A percentile compares a stretch with the other conserved stretches of the same genome.
These are phyloP conservation scores for Drosophila bocki DNA, from an alignment of 1,140 invertebrate genomes.

Conservation along the genomic window DNA sequence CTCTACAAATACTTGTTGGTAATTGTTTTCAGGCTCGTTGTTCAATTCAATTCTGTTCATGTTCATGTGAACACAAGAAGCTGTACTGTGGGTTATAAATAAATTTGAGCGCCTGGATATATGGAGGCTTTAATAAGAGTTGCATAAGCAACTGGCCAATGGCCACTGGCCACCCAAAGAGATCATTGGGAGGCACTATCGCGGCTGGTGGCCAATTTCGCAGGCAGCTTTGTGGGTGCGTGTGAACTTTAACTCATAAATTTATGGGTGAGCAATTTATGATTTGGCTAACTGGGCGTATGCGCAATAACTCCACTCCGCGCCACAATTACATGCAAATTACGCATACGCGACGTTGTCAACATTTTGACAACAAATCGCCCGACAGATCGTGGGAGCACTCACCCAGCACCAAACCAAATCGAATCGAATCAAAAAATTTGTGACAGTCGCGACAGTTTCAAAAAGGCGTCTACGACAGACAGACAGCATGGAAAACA, in stretches of 20 bases:
- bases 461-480: constrained; percentile 44
- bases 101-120: constrained; percentile 37
- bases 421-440: constrained; percentile 33
- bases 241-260: constrained; percentile 78
- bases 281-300: constrained; percentile 66
- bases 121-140: constrained; percentile 74
- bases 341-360: constrained; percentile 68
- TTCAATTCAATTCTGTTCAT: background rate
- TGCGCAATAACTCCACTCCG: constrained; percentile 52
- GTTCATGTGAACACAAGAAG: background rate
- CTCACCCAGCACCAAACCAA: constrained; percentile 15
- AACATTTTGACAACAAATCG: constrained; percentile 61
- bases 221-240: constrained; percentile 56
- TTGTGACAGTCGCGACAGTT: constrained; percentile 52
- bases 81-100: constrained; percentile 18
- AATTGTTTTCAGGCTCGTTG: background rate
- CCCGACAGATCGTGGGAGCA: constrained; percentile 76
- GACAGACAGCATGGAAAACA: constrained; percentile 70
- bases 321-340: constrained; percentile 63
- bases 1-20: no score
- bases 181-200: constrained; percentile 29
- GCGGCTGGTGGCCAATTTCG: constrained; percentile 65
- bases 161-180: constrained; percentile 58
- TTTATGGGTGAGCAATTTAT: constrained; percentile 68
- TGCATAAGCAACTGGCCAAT: constrained; percentile 60